A percentile compares a stretch with the other conserved stretches of the same genome.
Conservation (phyloP, 2,113 vertebrate genomes). For the Toxotes chatareus region DNA sequence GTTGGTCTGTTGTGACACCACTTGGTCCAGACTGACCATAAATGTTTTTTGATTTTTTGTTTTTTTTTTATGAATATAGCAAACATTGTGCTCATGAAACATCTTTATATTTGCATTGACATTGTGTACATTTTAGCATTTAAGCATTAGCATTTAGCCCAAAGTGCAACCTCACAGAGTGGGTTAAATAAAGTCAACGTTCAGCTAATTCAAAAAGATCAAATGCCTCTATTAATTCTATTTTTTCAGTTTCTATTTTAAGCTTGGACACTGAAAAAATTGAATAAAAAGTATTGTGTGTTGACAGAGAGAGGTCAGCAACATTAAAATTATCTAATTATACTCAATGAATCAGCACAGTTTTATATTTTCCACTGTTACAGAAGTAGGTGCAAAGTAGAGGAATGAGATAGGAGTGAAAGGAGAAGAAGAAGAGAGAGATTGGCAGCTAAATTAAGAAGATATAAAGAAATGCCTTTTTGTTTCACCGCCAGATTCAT, state of each 20-base stretch:
- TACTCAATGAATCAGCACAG: background rate
- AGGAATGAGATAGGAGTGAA: background rate
- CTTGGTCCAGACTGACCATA: too few relatives aligned
- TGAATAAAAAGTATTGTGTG: background rate
- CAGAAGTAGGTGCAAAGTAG: background rate
- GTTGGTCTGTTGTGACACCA: background rate
- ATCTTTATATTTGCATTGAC: background rate
- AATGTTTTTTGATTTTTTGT: too few relatives aligned
- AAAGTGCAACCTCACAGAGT: background rate
- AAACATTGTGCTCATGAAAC: too few relatives aligned
- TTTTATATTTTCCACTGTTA: background rate
- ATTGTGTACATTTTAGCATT: background rate
- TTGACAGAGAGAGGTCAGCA: background rate
- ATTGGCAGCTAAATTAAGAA: background rate
- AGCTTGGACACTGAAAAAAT: too few relatives aligned
- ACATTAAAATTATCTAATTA: background rate
- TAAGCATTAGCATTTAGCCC: background rate
- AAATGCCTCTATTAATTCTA: background rate
- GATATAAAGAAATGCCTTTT: background rate
- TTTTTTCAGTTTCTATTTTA: conserved; percentile 3
- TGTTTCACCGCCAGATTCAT: background rate
- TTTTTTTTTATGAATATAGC: background rate
- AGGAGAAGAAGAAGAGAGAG: background rate
- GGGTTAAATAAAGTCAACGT: background rate
- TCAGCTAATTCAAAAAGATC: background rate